Evolutionary conservation across 2,797 vertebrate species (phyloP).

Genomic region (Hyperoplus immaculatus): DNA sequence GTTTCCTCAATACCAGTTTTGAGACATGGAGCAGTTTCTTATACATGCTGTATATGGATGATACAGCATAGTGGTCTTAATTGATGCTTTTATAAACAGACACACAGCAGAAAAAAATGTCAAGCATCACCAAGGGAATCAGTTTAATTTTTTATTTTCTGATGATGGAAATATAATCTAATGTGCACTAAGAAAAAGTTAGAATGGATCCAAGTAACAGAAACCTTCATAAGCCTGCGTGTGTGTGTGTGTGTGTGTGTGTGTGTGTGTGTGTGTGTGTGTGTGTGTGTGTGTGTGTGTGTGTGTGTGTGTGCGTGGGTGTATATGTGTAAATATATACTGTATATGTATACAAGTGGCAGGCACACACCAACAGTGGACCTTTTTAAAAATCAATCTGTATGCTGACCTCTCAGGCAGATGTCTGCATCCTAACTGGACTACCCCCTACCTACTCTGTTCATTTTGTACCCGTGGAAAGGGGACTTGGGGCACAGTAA

Average conservation of each 20-base stretch:
- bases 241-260: constrained; percentile 44
- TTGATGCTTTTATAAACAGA: constrained; percentile 75
- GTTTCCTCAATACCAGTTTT: constrained; percentile 60
- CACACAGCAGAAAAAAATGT: constrained; percentile 66
- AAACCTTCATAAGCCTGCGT: constrained; percentile 78
- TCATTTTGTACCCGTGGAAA: constrained; percentile 62
- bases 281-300: constrained; percentile 5
- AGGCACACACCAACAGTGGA: constrained; percentile 83
- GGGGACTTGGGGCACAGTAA: constrained; percentile 41
- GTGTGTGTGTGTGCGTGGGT: constrained; percentile 66
- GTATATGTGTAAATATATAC: constrained; percentile 84
- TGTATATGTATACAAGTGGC: constrained; percentile 83
- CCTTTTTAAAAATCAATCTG: constrained; percentile 79
- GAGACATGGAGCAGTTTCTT: constrained; percentile 66
- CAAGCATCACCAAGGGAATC: constrained; percentile 66
- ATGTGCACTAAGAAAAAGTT: constrained; percentile 81
- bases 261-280: constrained; percentile 11
- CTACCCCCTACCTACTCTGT: constrained; percentile 16
- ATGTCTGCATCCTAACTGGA: constrained; percentile 65
- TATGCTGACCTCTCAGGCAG: constrained; percentile 77
- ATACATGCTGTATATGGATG: constrained; percentile 79
- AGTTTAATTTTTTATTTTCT: constrained; percentile 67
- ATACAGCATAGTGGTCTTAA: constrained; percentile 76
- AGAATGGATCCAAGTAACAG: constrained; percentile 73
- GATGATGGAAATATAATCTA: constrained; percentile 75